Conservation (phyloP, 2,888 invertebrate species). For the Drepanosiphum platanoidis region DNA sequence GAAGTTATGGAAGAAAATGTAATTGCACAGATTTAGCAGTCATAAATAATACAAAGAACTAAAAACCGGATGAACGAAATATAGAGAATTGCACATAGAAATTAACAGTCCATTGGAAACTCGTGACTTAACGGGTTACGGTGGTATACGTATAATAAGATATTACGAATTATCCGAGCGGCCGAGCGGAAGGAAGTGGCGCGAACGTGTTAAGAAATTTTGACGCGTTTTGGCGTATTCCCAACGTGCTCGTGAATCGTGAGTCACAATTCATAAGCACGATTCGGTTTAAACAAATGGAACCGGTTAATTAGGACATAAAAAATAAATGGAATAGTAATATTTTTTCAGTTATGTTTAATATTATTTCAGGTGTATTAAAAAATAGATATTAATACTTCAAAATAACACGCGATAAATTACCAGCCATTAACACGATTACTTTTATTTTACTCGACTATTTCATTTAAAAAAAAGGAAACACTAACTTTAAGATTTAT, state of each 20-base stretch:
- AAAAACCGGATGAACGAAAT: background rate
- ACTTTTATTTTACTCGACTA: background rate
- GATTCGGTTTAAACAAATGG: background rate
- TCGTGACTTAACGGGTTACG: conserved; percentile 24
- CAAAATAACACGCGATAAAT: background rate
- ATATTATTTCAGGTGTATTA: background rate
- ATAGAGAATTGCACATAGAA: background rate
- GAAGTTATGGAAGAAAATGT: too few relatives aligned
- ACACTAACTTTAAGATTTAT: too few relatives aligned
- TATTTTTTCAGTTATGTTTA: background rate
- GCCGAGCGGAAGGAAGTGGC: conserved; percentile 51
- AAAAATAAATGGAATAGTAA: conserved; percentile 13
- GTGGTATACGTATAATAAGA: background rate
- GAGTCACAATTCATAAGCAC: background rate
- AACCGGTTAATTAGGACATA: conserved; percentile 3
- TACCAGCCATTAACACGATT: background rate
- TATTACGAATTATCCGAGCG: background rate
- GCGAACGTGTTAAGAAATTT: conserved; percentile 53
- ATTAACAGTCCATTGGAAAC: conserved; percentile 7
- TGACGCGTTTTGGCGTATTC: conserved; percentile 19
- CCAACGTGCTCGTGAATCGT: conserved; percentile 1
- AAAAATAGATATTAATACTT: conserved; percentile 1
- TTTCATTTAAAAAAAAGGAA: too few relatives aligned
- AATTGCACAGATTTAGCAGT: too few relatives aligned
- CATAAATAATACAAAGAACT: background rate